phyloP scores from a whole-genome alignment of 2,888 invertebrate species.

The Tridacna gigas region DNA sequence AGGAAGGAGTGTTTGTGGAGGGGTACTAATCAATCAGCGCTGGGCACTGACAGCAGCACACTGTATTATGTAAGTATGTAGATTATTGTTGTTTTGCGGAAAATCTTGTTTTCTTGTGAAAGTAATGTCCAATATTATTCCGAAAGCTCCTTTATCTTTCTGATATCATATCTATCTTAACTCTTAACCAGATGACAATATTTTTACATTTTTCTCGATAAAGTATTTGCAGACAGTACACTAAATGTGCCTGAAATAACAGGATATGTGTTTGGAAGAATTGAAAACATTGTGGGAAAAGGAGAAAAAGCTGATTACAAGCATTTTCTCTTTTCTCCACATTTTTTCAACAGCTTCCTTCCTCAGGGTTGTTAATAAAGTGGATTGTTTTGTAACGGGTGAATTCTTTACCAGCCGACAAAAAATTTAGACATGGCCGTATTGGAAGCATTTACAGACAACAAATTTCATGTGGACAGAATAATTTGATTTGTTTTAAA shows the following conservation, averaged over 20 bases:
- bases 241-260: too few species aligned
- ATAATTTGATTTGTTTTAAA: too few species aligned
- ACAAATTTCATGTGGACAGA: too few species aligned
- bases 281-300: background rate
- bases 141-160: too few species aligned
- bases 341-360: background rate
- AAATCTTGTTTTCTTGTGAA: background rate
- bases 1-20: conserved; percentile 74
- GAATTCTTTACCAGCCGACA: too few species aligned
- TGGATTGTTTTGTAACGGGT: background rate
- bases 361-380: background rate
- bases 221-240: too few species aligned
- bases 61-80: conserved; percentile 74
- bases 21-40: conserved; percentile 65
- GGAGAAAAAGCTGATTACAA: background rate
- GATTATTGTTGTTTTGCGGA: background rate
- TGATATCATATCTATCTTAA: too few species aligned
- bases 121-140: background rate
- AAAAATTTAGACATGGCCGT: too few species aligned
- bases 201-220: too few species aligned
- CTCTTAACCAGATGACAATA: too few species aligned
- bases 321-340: background rate
- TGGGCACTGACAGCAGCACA: conserved; percentile 80
- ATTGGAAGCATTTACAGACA: too few species aligned
- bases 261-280: background rate